Base-by-base conservation (phyloP, 1,140 invertebrate genomes). In the Magallana ariakensis region DNA sequence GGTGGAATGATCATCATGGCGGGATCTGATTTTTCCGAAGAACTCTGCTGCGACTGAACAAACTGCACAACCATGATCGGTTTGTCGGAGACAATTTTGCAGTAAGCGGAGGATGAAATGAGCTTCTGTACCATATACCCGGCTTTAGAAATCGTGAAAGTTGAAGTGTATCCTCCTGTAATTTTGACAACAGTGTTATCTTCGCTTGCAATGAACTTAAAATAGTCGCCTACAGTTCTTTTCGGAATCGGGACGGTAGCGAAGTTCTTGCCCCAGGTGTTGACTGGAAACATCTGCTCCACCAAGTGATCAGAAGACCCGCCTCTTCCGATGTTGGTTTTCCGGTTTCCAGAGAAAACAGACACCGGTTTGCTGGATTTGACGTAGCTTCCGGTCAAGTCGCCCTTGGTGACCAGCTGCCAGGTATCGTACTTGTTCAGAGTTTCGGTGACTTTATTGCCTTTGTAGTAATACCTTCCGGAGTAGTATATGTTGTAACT, bases 181-280 rank as follows among this genome's bases (percentile, higher is more conserved):
- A 91, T 80, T 4, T 22, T 86, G 9, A 91, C 87, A 33, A 16
- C 22, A 1, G 90, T 91, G 16, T 83, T 75, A 46, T 89, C 88
- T 80, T 91, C 88, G 6, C 84, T 85, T 33, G 91, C 91, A 33
- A 93, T 80, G 8, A 92, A 85, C 54, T 89, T 88, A n/a, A 88
- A 91, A 7, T 89, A 75, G 57, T 93, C 91, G 6, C 92, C 92
- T 60, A 84, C 83, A 5, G 83, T 85, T 58, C 90, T 85, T 10
- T 84, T 54, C 11, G 91, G 90, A 19, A 90, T 87, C 2, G 92
- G 92, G 19, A 87, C 87, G 10, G 87, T 89, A 54, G 88, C 56
- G 80, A 92, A 93, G 19, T 60, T 70, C 22, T 87, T 91, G 16
- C 92, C 92, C 92, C 92, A 93, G 2, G 90, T 89, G 33, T 85